phyloP scores from a whole-genome alignment of 1,140 invertebrate genomes.

The Bombus ignitus region DNA sequence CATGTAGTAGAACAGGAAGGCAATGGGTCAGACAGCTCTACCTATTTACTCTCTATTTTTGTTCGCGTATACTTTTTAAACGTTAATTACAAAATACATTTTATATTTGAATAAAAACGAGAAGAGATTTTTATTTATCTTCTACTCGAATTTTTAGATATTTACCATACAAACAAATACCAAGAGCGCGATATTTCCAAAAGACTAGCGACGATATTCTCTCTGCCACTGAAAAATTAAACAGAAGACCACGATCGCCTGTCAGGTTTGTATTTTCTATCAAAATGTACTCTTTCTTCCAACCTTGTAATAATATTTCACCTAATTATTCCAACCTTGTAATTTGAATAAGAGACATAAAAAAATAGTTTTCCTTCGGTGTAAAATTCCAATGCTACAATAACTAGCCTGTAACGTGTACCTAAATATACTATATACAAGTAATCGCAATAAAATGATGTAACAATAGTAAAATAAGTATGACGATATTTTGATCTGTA shows the following conservation, averaged over 20 bases:
- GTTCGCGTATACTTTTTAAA: neutral
- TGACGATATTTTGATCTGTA: neutral
- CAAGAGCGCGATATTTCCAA: slow-evolving; percentile 14
- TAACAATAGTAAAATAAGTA: neutral
- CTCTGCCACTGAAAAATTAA: neutral
- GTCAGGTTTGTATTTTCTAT: slow-evolving; percentile 30
- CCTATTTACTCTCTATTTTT: neutral
- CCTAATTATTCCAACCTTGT: neutral
- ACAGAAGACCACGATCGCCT: slow-evolving; percentile 30
- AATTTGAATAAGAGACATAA: neutral
- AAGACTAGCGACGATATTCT: neutral
- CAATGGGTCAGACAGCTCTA: neutral
- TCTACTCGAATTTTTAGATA: slow-evolving; percentile 22
- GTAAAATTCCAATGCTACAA: neutral
- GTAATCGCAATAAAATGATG: neutral
- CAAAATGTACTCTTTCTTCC: too few species aligned
- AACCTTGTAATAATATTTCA: neutral
- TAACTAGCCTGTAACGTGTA: neutral
- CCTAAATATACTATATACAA: neutral
- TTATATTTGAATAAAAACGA: too few species aligned
- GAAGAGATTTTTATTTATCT: neutral
- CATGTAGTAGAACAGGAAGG: neutral
- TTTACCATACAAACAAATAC: slow-evolving; percentile 34
- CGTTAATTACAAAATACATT: neutral
- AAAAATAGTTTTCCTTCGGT: neutral